These are phyloP conservation scores for Drosophila busckii DNA, from an alignment of 1,140 invertebrate species.

Conservation along the genomic window DNA sequence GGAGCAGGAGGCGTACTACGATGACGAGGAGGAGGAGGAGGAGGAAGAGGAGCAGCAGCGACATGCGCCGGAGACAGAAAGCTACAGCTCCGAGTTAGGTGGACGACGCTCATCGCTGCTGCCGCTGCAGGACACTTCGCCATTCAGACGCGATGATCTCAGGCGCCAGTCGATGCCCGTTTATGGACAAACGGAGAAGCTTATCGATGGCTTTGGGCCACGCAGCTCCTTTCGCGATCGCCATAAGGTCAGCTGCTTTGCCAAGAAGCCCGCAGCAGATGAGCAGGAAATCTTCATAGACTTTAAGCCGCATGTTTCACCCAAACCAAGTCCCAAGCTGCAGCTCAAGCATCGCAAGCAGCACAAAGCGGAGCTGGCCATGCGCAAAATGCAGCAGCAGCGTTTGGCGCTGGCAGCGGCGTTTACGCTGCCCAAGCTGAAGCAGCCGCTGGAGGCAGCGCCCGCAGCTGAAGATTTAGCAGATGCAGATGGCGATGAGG, in stretches of 20 bases:
- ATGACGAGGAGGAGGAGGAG: slow-evolving; percentile 80
- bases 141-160: slow-evolving; percentile 62
- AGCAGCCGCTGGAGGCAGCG: slow-evolving; percentile 50
- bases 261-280: slow-evolving; percentile 77
- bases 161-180: slow-evolving; percentile 70
- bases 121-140: slow-evolving; percentile 51
- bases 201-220: slow-evolving; percentile 66
- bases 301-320: slow-evolving; percentile 87
- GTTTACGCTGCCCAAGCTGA: slow-evolving; percentile 49
- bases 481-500: slow-evolving; percentile 44
- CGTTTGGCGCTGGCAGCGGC: slow-evolving; percentile 54
- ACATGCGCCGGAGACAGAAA: slow-evolving; percentile 45
- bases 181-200: slow-evolving; percentile 68
- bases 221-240: slow-evolving; percentile 58
- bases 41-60: slow-evolving; percentile 55
- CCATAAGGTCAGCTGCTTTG: slow-evolving; percentile 68
- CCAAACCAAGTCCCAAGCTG: slow-evolving; percentile 82
- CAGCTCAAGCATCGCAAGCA: slow-evolving; percentile 78
- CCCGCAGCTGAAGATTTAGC: slow-evolving; percentile 46
- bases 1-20: slow-evolving; percentile 48
- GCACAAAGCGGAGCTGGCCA: slow-evolving; percentile 62
- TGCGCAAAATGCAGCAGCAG: slow-evolving; percentile 63
- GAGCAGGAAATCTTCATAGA: slow-evolving; percentile 92
- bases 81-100: slow-evolving; percentile 58
- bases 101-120: slow-evolving; percentile 68